Conservation (phyloP, 2,113 vertebrate genomes). For the Ibidorhyncha struthersii region DNA sequence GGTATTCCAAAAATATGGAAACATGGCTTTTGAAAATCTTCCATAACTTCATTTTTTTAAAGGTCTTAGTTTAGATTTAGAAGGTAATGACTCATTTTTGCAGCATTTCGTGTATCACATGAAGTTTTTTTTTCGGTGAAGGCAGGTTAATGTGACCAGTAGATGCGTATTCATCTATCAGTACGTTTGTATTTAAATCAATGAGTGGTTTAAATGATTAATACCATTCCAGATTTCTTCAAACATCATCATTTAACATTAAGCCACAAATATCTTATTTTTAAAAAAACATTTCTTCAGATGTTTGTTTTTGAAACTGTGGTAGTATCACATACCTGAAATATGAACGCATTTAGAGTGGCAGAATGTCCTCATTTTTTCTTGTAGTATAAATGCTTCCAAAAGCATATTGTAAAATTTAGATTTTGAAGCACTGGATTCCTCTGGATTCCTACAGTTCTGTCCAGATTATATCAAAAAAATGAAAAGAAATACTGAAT, state of each 20-base stretch:
- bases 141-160: slow-evolving; percentile 35
- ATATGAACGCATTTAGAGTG: neutral
- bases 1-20: neutral
- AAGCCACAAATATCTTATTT: neutral
- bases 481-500: neutral
- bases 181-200: neutral
- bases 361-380: neutral
- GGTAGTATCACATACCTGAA: neutral
- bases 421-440: neutral
- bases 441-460: neutral
- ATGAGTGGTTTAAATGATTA: slow-evolving; percentile 51
- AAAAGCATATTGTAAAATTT: neutral
- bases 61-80: neutral
- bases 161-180: neutral
- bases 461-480: neutral
- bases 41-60: neutral
- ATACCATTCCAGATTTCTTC: slow-evolving; percentile 35
- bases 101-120: slow-evolving; percentile 2
- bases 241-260: neutral
- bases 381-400: neutral
- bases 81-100: slow-evolving; percentile 21
- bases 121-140: neutral
- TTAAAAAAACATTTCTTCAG: neutral
- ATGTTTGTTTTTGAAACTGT: neutral
- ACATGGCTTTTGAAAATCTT: neutral